A percentile compares a stretch with the other conserved stretches of the same genome.
phyloP scores from a whole-genome alignment of 2,113 vertebrate species.

The Rhinogobius similis region DNA sequence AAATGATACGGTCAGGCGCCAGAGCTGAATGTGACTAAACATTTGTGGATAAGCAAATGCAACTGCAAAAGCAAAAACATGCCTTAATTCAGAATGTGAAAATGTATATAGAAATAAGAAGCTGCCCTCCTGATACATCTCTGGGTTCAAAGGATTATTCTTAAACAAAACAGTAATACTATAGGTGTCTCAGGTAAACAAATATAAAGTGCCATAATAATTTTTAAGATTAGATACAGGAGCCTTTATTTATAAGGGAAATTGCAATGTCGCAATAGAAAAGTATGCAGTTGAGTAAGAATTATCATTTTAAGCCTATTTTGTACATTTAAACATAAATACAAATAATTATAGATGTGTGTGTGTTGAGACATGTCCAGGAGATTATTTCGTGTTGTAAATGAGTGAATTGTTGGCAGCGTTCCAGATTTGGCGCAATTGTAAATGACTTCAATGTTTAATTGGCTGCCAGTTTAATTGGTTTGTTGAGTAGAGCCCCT shows the following conservation, averaged over 20 bases:
- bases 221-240: no score
- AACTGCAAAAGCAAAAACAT: background rate
- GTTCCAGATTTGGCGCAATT: background rate
- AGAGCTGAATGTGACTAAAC: background rate
- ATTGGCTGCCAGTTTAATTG: background rate
- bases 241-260: no score
- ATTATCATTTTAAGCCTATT: no score
- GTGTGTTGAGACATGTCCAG: background rate
- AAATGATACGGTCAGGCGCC: background rate
- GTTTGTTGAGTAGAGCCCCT: slow-evolving; percentile 1
- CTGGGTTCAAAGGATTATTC: no score
- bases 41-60: background rate
- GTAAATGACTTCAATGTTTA: slow-evolving; percentile 3
- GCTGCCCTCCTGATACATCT: no score
- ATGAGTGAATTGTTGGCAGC: background rate
- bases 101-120: no score
- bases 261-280: no score
- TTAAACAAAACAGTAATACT: no score
- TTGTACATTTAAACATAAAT: background rate
- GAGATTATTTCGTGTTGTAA: background rate
- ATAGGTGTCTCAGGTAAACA: no score
- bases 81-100: no score
- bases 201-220: no score
- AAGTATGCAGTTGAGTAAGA: no score
- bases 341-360: background rate